phyloP scores from a whole-genome alignment of 2,888 invertebrate species.

The Esperia sulphurella region DNA sequence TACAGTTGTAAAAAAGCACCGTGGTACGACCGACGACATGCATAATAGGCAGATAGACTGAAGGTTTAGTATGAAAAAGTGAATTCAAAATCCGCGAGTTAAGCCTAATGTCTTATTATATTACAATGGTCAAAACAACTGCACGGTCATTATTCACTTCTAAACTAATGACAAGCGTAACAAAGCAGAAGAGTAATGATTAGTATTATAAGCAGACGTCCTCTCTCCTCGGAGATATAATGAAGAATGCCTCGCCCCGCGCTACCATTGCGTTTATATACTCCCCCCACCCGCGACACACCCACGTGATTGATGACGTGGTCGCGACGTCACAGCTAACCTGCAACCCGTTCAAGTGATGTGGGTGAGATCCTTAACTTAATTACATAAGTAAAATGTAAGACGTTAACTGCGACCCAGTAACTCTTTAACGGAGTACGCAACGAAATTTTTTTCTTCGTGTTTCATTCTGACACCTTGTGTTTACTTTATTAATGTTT shows the following conservation, averaged over 20 bases:
- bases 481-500: too few relatives aligned
- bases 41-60: too few relatives aligned
- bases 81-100: not conserved
- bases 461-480: not conserved
- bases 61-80: too few relatives aligned
- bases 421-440: conserved; percentile 15
- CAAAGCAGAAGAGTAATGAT: conserved; percentile 20
- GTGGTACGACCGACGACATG: too few relatives aligned
- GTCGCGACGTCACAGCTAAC: conserved; percentile 47
- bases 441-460: too few relatives aligned
- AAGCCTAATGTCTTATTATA: not conserved
- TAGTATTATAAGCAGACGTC: conserved; percentile 30
- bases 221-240: conserved; percentile 45
- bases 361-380: conserved; percentile 57
- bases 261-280: conserved; percentile 40
- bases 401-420: conserved; percentile 23
- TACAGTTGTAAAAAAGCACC: too few relatives aligned
- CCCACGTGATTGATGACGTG: conserved; percentile 63
- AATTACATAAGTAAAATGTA: conserved; percentile 31
- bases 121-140: not conserved
- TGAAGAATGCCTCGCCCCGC: conserved; percentile 53
- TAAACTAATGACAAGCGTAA: conserved; percentile 13
- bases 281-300: conserved; percentile 25
- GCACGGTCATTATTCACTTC: too few relatives aligned
- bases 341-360: conserved; percentile 39